Base-by-base conservation (phyloP, 2,113 vertebrate genomes). In the Onychorhynchus coronatus region DNA sequence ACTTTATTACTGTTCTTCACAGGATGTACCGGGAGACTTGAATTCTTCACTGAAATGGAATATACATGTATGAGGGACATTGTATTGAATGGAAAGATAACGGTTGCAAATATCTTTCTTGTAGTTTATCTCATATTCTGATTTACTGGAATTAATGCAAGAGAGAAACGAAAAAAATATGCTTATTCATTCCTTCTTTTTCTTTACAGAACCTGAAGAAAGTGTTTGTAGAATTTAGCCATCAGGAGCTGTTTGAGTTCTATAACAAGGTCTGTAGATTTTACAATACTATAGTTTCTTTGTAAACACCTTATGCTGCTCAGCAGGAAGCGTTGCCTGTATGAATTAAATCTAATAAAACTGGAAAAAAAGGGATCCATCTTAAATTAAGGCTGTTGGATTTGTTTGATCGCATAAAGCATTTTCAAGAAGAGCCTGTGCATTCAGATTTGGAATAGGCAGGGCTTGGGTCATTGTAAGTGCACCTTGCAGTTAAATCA, bases 221-320 rank as follows among this genome's bases (percentile, higher is more conserved):
- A 89, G 96, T 99, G 90, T 99, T 98, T 92, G 95, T 99, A 91
- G 99, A 99, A 97, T 99, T 99, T 91, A 99, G 85, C 97, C 99
- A 99, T 96, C 96, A 98, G 97, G 98, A 99, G 96, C 98, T 99
- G 71, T 98, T 99, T 96, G 98, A 99, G 59, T 99, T 99, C 98
- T 99, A 99, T 97, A 99, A 99, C 97, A 99, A 99, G 99, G 99
- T 99, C 66, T 94, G 97, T 98, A 78, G 63, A 84, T 97, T 96
- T 91, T 97, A 91, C 41, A 88, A 72, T 89, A 92, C 88, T 95
- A 31, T 92, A 62, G 9, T 89, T 95, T 70, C 65, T 90, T 95
- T 95, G 80, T 97, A 94, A 97, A 97, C 50, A 96, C 86, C 76
- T 96, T 95, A 58, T 94, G 82, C 90, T 95, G 62, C 95, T 96